A percentile compares a stretch with the other conserved stretches of the same genome.
Evolutionary conservation across 2,113 vertebrate genomes (phyloP).

Genomic region (Bos indicus): DNA sequence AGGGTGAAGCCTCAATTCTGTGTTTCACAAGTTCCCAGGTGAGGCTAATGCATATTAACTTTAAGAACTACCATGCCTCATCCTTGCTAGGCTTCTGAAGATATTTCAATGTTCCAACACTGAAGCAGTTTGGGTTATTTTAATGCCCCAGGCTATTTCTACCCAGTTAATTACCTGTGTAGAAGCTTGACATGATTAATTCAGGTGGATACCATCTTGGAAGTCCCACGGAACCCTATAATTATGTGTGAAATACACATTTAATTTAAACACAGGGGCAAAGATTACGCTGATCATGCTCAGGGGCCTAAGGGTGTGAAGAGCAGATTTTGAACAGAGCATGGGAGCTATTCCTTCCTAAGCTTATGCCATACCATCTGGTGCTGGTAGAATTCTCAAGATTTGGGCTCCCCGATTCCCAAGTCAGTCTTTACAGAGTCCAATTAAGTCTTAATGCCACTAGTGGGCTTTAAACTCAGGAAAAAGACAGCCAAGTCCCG

Average conservation of each 20-base stretch:
- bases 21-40: background rate
- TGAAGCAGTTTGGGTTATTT: slow-evolving; percentile 56
- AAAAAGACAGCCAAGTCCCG: background rate
- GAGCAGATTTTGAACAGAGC: slow-evolving; percentile 40
- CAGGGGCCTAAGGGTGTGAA: slow-evolving; percentile 18
- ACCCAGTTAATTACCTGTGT: slow-evolving; percentile 66
- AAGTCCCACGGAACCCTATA: slow-evolving; percentile 65
- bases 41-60: background rate
- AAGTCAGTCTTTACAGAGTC: background rate
- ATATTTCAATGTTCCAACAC: background rate
- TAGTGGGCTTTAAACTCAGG: background rate
- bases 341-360: background rate
- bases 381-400: background rate
- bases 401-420: background rate
- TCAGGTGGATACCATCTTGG: slow-evolving; percentile 71
- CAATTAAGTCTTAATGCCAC: background rate
- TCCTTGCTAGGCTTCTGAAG: background rate
- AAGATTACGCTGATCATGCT: slow-evolving; percentile 52
- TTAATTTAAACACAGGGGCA: slow-evolving; percentile 66
- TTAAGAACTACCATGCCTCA: background rate
- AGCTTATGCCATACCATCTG: background rate
- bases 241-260: slow-evolving; percentile 70
- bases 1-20: background rate
- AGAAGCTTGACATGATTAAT: slow-evolving; percentile 66
- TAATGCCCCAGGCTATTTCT: slow-evolving; percentile 46